Evolutionary conservation across 2,888 invertebrate species (phyloP), one percentile per base, ranked within the genome.

Genomic region (Mactromeris polynyma): DNA sequence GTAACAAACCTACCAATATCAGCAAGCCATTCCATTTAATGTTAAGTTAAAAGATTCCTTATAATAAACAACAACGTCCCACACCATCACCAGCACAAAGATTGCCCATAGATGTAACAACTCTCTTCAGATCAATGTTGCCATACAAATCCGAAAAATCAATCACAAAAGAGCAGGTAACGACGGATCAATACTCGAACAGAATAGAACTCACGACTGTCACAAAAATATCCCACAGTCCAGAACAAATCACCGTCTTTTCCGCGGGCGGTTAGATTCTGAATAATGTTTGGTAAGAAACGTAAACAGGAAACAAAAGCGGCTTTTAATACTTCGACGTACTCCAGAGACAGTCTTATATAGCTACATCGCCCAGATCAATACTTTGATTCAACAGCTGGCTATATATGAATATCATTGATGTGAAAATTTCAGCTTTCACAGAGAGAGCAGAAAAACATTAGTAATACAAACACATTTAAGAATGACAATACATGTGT

Each of bases 401-500:
- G 26, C 58, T 64, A 11, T 64, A 64, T 51, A n/a, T n/a, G n/a
- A n/a, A 46, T 46, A 46, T 46, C 14, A 17, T 11, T 46, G 46
- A 46, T 11, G 11, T 11, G 11, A 46, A 46, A 46, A 17, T 1
- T 17, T 46, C 6, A 7, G 3, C 46, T 46, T 11, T 11, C 11
- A 11, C 1, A 17, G 46, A 7, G n/a, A n/a, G n/a, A n/a, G n/a
- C 46, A 46, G 46, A 11, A 46, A 46, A 58, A 64, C 58, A n/a
- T n/a, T 26, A 0, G 26, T 64, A 64, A 26, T 26, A 64, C 58
- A 64, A 26, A n/a, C 26, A 26, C 51, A 26, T 64, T 64, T 64
- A n/a, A n/a, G n/a, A n/a, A n/a, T n/a, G n/a, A n/a, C 26, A 64
- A 64, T 64, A 64, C 58, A 64, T 64, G n/a, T 58, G n/a, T 58